These are phyloP conservation scores for Drosophila austrosaltans DNA, from an alignment of 2,888 invertebrate species.

Conservation along the genomic window DNA sequence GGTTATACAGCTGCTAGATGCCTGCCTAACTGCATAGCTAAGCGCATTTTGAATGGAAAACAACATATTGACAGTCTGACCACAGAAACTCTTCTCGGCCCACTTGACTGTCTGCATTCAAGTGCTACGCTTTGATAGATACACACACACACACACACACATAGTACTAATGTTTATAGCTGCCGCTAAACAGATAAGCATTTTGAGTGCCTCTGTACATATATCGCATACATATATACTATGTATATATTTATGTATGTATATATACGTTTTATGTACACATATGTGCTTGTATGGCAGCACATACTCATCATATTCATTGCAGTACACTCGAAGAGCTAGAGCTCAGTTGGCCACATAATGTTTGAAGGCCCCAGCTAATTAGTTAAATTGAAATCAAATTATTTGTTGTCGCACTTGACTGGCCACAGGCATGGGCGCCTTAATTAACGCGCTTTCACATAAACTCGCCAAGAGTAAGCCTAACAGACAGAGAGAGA, in stretches of 20 bases:
- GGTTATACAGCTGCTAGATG: conserved; percentile 25
- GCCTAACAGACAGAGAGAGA: background rate
- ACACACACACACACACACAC: conserved; percentile 32
- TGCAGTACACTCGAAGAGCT: conserved; percentile 11
- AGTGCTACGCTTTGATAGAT: conserved; percentile 69
- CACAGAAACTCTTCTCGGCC: conserved; percentile 51
- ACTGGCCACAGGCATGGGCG: conserved; percentile 72
- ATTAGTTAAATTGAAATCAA: conserved; percentile 83
- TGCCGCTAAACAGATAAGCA: conserved; percentile 71
- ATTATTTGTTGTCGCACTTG: conserved; percentile 83
- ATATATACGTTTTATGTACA: background rate
- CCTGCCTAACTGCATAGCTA: conserved; percentile 58
- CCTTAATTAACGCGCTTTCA: conserved; percentile 76
- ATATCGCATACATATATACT: conserved; percentile 23
- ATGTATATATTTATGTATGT: conserved; percentile 6
- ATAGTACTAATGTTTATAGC: conserved; percentile 53
- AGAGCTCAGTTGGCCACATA: conserved; percentile 51
- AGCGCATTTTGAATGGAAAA: conserved; percentile 61
- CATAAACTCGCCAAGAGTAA: conserved; percentile 21
- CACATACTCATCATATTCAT: conserved; percentile 9
- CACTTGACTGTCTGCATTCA: conserved; percentile 73
- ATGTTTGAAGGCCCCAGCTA: conserved; percentile 76
- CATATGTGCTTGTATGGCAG: background rate
- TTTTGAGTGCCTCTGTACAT: conserved; percentile 48
- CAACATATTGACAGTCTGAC: conserved; percentile 70